phyloP scores from a whole-genome alignment of 92 coral and sea anemone species.

The Umimayanthus chanpuru region DNA sequence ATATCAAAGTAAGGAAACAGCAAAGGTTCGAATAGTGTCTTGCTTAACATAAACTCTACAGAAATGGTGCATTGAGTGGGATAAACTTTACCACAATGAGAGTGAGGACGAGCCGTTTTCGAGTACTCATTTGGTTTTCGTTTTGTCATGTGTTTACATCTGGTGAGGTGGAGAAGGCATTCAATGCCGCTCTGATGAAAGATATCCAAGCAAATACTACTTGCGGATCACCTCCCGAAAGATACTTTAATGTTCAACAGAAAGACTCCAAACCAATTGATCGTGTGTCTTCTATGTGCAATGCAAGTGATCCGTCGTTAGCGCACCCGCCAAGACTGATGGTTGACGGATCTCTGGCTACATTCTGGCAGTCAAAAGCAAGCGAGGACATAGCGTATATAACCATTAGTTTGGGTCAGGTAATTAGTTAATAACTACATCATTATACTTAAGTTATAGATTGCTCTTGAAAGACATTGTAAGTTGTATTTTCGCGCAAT shows the following conservation, averaged over 20 bases:
- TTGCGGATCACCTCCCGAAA: constrained; percentile 85
- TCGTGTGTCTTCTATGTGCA: constrained; percentile 59
- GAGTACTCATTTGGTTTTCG: neutral
- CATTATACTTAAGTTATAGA: neutral
- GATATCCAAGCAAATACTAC: constrained; percentile 71
- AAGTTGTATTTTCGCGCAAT: neutral
- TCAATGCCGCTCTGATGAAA: constrained; percentile 66
- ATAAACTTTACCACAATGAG: neutral
- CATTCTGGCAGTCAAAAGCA: constrained; percentile 89
- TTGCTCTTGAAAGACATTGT: neutral
- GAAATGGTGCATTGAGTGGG: neutral
- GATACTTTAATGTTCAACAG: constrained; percentile 70
- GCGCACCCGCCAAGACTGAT: constrained; percentile 75
- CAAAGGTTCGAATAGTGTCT: constrained; percentile 5
- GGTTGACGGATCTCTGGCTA: constrained; percentile 71
- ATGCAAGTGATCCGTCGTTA: constrained; percentile 70
- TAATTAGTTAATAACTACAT: neutral
- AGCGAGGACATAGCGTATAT: constrained; percentile 66
- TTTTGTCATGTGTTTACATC: neutral
- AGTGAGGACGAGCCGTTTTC: neutral
- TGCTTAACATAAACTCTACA: neutral
- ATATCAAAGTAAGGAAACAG: neutral
- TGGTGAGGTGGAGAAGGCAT: constrained; percentile 34
- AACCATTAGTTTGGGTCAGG: constrained; percentile 61
- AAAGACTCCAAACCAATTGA: constrained; percentile 43